Conservation (phyloP, 2,797 vertebrate species). For the Sebastes oblongus region DNA sequence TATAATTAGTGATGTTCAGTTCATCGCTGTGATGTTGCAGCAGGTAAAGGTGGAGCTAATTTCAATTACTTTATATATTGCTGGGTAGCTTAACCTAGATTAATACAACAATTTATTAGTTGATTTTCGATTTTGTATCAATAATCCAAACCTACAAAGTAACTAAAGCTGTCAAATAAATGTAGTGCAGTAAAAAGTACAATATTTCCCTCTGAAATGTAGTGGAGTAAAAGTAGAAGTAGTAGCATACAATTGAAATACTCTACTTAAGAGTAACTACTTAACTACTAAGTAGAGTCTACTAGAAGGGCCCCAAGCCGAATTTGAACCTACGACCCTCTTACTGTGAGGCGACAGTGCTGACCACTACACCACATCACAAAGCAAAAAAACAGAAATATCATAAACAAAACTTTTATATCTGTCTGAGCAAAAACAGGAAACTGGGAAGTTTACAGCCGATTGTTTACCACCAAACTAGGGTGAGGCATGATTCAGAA, state of each 20-base stretch:
- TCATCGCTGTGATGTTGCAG: no score
- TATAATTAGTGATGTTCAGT: no score
- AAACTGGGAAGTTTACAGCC: background rate
- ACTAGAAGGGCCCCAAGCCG: no score
- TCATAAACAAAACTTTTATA: no score
- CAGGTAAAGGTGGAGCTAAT: background rate
- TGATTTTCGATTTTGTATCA: background rate
- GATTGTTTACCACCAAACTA: background rate
- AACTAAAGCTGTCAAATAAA: background rate
- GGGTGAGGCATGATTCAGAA: background rate
- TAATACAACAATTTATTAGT: background rate
- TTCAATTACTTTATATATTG: background rate
- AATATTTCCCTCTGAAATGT: background rate
- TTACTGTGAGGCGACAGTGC: no score
- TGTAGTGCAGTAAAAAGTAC: background rate
- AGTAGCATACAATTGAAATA: background rate
- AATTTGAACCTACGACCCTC: fast-evolving
- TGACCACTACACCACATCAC: no score
- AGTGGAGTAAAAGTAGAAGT: background rate
- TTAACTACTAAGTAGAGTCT: no score
- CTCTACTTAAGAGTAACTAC: no score
- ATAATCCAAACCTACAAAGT: background rate
- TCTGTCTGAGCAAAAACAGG: no score
- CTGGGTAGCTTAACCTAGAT: background rate
- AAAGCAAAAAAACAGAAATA: no score